Percentiles rank a stretch among this genome's conserved stretches.
Evolutionary conservation across 2,888 invertebrate genomes (phyloP).

Genomic region (Zeuzera pyrina): DNA sequence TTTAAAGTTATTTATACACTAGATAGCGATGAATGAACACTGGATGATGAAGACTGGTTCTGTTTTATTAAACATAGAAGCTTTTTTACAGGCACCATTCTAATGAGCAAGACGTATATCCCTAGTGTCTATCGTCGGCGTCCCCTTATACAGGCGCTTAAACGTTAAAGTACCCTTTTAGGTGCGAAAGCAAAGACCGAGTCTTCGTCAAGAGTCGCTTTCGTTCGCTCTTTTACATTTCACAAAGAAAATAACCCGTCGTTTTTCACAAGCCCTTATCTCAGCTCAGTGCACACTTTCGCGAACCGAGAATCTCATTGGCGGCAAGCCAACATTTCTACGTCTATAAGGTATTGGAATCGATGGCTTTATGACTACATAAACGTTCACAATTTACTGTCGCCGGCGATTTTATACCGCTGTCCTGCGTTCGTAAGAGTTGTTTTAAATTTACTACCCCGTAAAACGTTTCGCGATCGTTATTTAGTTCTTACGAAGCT

Average conservation of each 20-base stretch:
- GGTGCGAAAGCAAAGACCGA: slow-evolving; percentile 48
- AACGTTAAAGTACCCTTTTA: slow-evolving; percentile 47
- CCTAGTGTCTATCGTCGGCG: too few species aligned
- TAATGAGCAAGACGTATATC: too few species aligned
- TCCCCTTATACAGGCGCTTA: slow-evolving; percentile 40
- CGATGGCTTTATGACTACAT: slow-evolving; percentile 59
- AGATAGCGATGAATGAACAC: too few species aligned
- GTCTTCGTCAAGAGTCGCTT: slow-evolving; percentile 47
- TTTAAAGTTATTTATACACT: background rate
- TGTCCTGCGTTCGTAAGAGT: slow-evolving; percentile 43
- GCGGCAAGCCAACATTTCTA: slow-evolving; percentile 51
- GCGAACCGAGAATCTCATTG: slow-evolving; percentile 46
- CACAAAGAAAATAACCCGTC: slow-evolving; percentile 43
- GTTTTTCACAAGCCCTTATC: slow-evolving; percentile 40
- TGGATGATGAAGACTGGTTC: too few species aligned
- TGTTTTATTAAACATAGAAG: too few species aligned
- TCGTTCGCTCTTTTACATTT: slow-evolving; percentile 53
- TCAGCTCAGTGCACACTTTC: slow-evolving; percentile 31
- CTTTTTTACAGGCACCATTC: too few species aligned
- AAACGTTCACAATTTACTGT: slow-evolving; percentile 54
- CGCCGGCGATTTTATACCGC: slow-evolving; percentile 43
- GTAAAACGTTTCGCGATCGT: slow-evolving; percentile 35
- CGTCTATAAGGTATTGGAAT: slow-evolving; percentile 54
- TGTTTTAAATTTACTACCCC: slow-evolving; percentile 45
- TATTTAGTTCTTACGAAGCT: slow-evolving; percentile 22